phyloP scores from a whole-genome alignment of 2,113 vertebrate species.

The Eleginops maclovinus region DNA sequence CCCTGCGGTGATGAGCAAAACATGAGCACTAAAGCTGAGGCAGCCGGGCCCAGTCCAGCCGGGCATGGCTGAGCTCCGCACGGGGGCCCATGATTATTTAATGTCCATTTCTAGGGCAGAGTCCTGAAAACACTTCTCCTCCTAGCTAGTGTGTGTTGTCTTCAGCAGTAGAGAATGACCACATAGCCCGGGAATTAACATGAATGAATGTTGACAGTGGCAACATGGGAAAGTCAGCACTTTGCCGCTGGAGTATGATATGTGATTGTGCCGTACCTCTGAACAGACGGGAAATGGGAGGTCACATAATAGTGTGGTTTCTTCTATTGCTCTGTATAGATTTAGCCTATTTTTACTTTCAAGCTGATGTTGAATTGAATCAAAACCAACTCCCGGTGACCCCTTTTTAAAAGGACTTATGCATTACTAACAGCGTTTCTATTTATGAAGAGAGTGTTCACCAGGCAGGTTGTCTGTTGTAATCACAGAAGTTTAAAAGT shows the following conservation, averaged over 20 bases:
- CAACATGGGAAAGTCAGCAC: constrained; percentile 36
- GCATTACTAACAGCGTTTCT: constrained; percentile 40
- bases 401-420: constrained; percentile 56
- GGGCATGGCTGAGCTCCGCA: constrained; percentile 44
- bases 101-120: constrained; percentile 62
- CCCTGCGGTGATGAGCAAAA: constrained; percentile 58
- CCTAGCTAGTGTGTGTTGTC: constrained; percentile 10
- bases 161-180: constrained; percentile 29
- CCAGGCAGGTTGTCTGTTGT: constrained; percentile 31
- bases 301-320: constrained; percentile 8
- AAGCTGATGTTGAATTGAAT: constrained; percentile 39
- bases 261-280: constrained; percentile 10
- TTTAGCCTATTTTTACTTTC: constrained; percentile 36
- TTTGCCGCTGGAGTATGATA: constrained; percentile 34
- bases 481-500: constrained; percentile 20
- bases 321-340: neutral
- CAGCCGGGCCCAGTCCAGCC: constrained; percentile 29
- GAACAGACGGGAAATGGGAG: constrained; percentile 19
- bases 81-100: constrained; percentile 77
- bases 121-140: constrained; percentile 41
- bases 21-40: constrained; percentile 49
- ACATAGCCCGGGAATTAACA: constrained; percentile 30
- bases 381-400: constrained; percentile 56
- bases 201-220: constrained; percentile 42
- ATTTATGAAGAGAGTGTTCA: constrained; percentile 25